Evolutionary conservation across 2,113 vertebrate genomes (phyloP), one percentile per base, ranked within the genome.

Genomic region (Dipodomys merriami): DNA sequence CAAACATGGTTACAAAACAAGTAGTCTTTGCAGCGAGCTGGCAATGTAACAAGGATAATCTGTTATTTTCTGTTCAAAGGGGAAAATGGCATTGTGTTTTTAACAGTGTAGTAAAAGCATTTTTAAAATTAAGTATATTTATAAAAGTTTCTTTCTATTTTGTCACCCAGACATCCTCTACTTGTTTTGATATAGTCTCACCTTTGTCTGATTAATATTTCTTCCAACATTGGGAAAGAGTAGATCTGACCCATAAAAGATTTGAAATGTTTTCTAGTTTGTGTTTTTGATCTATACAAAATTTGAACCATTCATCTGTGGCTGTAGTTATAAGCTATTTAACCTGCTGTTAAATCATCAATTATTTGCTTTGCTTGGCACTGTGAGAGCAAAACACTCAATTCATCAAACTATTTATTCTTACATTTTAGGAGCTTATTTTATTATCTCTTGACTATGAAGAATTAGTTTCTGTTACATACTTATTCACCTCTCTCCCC

Each of bases 81-180:
- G 74, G 19, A 73, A 16, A 71, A 87, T 82, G 33, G 80, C 23
- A 79, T 5, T 68, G 19, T 73, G 19, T 10, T 69, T 94, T 69
- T 73, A 77, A 83, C 35, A 83, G 20, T 3, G 67, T 27, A 79
- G 33, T 71, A 35, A 76, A 67, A n/a, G 15, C 0, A 35, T 71
- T 88, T 89, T 94, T 25, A 30, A 84, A 89, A 77, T 90, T 78
- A 93, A 69, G 20, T 53, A 0, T 65, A 85, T 67, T 68, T 91
- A 53, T 82, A 57, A 57, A 71, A 71, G 13, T 12, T 44, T 7
- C 30, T 93, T 91, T 80, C 7, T 85, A 23, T 90, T 81, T 57
- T 19, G 12, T 82, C 2, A 60, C 0, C 33, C 49, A 90, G 33
- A 0, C 27, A 33, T 27, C 46, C 62, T 71, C 13, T 35, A 65